These are phyloP conservation scores for Anolis apletophallus DNA, from an alignment of 2,797 vertebrate genomes.

Conservation along the genomic window DNA sequence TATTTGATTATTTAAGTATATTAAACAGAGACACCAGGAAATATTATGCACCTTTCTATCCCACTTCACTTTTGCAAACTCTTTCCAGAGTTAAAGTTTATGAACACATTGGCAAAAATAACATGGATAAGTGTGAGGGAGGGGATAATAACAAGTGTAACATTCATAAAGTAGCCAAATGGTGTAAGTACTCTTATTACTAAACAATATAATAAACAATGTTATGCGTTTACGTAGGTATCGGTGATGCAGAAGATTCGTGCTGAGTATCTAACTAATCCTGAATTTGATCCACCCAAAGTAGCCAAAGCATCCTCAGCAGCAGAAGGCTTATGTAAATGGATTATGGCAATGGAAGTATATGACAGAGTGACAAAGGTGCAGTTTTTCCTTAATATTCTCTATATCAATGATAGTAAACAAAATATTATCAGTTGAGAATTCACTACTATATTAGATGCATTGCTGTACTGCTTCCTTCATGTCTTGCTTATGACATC, in stretches of 20 bases:
- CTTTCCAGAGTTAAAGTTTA: neutral
- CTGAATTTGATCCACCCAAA: constrained; percentile 92
- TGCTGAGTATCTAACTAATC: constrained; percentile 91
- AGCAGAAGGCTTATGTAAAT: constrained; percentile 95
- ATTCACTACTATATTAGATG: neutral
- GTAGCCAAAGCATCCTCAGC: constrained; percentile 96
- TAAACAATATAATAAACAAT: neutral
- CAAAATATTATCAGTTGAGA: neutral
- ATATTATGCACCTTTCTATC: neutral
- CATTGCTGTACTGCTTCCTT: neutral
- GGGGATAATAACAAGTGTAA: neutral
- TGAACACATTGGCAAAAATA: neutral
- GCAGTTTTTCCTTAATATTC: neutral
- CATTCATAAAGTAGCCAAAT: neutral
- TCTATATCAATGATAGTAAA: neutral
- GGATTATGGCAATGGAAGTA: constrained; percentile 96
- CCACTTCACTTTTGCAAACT: neutral
- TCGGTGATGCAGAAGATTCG: constrained; percentile 94
- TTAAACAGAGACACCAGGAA: neutral
- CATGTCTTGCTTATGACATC: neutral
- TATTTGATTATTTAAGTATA: neutral
- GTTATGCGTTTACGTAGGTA: constrained; percentile 69
- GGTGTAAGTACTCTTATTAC: neutral
- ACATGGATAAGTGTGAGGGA: too few relatives aligned
- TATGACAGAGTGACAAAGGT: constrained; percentile 96